A percentile compares a stretch with the other conserved stretches of the same genome.
Evolutionary conservation across 2,797 vertebrate genomes (phyloP).

Genomic region (Myoxocephalus aenaeus): DNA sequence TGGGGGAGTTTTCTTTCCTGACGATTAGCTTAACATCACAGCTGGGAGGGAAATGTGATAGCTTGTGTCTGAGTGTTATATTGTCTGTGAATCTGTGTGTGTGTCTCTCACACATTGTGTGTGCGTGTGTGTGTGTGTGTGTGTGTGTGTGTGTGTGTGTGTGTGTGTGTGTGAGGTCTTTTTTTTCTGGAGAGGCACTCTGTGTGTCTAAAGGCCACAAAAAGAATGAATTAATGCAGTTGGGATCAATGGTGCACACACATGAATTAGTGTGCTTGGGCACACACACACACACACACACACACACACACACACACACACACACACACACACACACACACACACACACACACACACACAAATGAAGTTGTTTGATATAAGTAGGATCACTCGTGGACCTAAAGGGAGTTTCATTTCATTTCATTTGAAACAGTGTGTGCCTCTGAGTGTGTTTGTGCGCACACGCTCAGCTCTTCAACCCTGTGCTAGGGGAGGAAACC

Average conservation of each 20-base stretch:
- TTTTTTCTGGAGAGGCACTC: slow-evolving; percentile 63
- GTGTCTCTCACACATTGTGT: no score
- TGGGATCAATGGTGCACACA: slow-evolving; percentile 55
- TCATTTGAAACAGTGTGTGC: slow-evolving; percentile 42
- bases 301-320: slow-evolving; percentile 38
- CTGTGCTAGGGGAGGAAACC: slow-evolving; percentile 10
- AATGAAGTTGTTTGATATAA: slow-evolving; percentile 50
- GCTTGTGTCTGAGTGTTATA: slow-evolving; percentile 8
- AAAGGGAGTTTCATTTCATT: slow-evolving; percentile 39
- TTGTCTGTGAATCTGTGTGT: slow-evolving; percentile 13
- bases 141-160: slow-evolving; percentile 13
- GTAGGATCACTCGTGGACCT: slow-evolving; percentile 36
- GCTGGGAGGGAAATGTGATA: slow-evolving; percentile 21
- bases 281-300: slow-evolving; percentile 25
- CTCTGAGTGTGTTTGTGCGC: slow-evolving; percentile 18
- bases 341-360: slow-evolving; percentile 32
- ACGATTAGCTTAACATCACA: slow-evolving; percentile 10
- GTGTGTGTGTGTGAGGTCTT: slow-evolving; percentile 44
- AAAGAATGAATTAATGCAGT: slow-evolving; percentile 70
- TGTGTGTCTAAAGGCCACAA: slow-evolving; percentile 65
- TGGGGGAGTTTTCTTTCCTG: slow-evolving; percentile 22
- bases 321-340: slow-evolving; percentile 29
- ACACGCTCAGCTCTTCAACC: slow-evolving; percentile 15
- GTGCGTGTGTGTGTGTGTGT: background rate
- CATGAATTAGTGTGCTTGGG: background rate